phyloP scores from a whole-genome alignment of 2,113 vertebrate species.

The Epinephelus fuscoguttatus region DNA sequence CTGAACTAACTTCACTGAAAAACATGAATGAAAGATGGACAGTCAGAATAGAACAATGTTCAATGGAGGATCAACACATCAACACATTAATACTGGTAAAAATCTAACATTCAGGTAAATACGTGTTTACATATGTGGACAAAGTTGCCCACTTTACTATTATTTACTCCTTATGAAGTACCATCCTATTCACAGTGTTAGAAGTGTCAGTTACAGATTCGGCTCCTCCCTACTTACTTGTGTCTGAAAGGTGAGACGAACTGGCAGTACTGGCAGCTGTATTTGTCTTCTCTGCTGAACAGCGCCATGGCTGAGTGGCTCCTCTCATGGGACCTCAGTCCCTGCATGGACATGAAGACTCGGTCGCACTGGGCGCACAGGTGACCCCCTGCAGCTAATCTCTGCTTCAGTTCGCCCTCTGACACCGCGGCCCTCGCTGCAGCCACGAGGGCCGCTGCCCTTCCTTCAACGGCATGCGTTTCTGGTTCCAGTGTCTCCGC shows the following conservation, averaged over 20 bases:
- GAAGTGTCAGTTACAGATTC: no score
- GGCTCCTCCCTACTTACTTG: constrained; percentile 89
- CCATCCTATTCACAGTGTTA: neutral
- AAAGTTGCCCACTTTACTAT: no score
- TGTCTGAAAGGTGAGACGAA: constrained; percentile 98
- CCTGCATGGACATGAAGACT: constrained; percentile 99
- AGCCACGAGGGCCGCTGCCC: constrained; percentile 62
- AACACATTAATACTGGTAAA: neutral
- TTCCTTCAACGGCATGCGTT: constrained; percentile 14
- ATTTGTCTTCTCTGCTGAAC: constrained; percentile 95
- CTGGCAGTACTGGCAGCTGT: constrained; percentile 99
- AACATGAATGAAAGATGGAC: neutral
- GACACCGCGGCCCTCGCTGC: constrained; percentile 66
- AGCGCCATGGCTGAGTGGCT: constrained; percentile 96
- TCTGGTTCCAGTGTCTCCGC: constrained; percentile 52
- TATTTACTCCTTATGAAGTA: neutral
- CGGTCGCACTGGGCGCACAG: constrained; percentile 94
- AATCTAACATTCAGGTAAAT: neutral
- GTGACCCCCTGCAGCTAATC: constrained; percentile 90
- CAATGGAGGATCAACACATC: neutral
- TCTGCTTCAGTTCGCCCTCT: constrained; percentile 88
- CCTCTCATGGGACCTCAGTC: constrained; percentile 97
- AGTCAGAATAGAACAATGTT: neutral
- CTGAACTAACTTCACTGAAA: neutral
- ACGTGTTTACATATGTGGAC: neutral